A percentile compares a stretch with the other conserved stretches of the same genome.
phyloP scores from a whole-genome alignment of 2,888 invertebrate species.

The Cremastinae sp. region DNA sequence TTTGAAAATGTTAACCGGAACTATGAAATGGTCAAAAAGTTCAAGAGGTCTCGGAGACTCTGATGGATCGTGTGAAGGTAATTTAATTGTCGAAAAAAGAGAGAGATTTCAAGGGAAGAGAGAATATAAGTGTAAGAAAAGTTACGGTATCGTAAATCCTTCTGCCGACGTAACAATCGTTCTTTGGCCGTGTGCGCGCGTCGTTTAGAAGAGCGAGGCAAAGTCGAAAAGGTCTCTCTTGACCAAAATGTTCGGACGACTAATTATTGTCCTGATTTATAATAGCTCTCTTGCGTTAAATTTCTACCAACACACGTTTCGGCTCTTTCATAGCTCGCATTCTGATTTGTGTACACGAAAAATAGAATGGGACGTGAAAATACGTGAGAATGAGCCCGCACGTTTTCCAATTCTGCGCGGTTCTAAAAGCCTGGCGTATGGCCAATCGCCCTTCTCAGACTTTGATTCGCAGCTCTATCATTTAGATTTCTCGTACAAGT shows the following conservation, averaged over 20 bases:
- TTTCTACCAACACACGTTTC: conserved; percentile 9
- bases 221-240: conserved; percentile 8
- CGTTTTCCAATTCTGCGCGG: conserved; percentile 68
- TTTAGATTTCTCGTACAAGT: conserved; percentile 15
- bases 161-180: conserved; percentile 47
- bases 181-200: conserved; percentile 50
- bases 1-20: too few relatives aligned
- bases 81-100: neutral
- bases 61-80: neutral
- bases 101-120: too few relatives aligned
- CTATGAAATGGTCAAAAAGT: too few relatives aligned
- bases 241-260: conserved; percentile 48
- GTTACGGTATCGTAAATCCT: conserved; percentile 31
- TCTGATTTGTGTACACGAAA: neutral
- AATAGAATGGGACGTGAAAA: neutral
- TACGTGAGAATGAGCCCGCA: conserved; percentile 9
- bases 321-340: neutral
- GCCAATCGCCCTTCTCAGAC: conserved; percentile 70
- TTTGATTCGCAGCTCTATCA: conserved; percentile 67
- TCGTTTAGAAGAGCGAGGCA: conserved; percentile 35
- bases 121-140: neutral
- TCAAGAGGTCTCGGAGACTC: neutral
- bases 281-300: conserved; percentile 33
- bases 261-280: conserved; percentile 56
- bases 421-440: conserved; percentile 66